Base-by-base conservation (phyloP, 1,140 invertebrate species). In the Himalopsyche phryganea region DNA sequence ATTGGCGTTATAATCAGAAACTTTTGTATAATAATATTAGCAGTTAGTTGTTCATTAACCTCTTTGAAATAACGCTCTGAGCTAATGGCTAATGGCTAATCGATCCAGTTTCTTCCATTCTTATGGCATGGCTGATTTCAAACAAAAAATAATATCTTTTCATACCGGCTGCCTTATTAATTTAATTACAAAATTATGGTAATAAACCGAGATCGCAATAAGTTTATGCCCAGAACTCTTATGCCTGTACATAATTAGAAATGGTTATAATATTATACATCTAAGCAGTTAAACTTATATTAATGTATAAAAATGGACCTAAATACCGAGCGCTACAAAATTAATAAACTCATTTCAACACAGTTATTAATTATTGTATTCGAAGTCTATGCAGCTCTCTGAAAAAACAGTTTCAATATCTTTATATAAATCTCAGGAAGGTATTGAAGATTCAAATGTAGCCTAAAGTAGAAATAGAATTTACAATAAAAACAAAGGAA, bases 181-280 rank as follows among this genome's bases (percentile, higher is more conserved):
- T 57, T 62, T 62, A 62, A 62, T 62, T 62, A 62, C 60, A 58
- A 62, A 62, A 62, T 62, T 62, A 62, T 62, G 60, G 60, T 62
- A 62, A 62, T 62, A 58, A 58, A 58, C 54, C 49, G 33, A 44
- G 51, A 61, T 61, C 60, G 60, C 60, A 61, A 57, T 61, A 50
- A 47, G 55, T 35, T 58, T 47, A 33, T 54, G 42, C 50, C 60
- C 23, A 46, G 50, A 15, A 44, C 48, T 33, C 54, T 62, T 54
- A 62, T 62, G 55, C 50, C 48, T 46, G 45, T 23, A 51, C 49
- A 53, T 62, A 62, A 62, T 62, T 62, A 62, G 56, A 62, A 62
- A 44, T 62, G 48, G 50, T 32, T 52, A 45, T 44, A 17, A 6
- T 18, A 46, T 17, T 15, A 46, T 46, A 18, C 20, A 46, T 17